phyloP scores from a whole-genome alignment of 2,888 invertebrate genomes.

The Drosophila meridionalis region DNA sequence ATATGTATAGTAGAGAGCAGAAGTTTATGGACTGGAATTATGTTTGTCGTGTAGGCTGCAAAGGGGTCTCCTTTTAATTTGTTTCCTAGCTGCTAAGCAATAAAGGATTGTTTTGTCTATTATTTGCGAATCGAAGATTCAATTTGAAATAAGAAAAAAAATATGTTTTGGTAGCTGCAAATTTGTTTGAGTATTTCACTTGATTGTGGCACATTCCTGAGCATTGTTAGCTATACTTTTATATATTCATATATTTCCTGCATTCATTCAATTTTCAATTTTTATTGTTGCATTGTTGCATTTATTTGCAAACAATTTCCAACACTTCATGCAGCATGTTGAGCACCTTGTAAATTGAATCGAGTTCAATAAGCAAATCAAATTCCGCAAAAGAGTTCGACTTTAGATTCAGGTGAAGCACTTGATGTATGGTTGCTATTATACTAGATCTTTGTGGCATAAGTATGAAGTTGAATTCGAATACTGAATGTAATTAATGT shows the following conservation, averaged over 20 bases:
- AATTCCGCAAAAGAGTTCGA: background rate
- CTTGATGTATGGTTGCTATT: background rate
- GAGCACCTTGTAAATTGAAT: background rate
- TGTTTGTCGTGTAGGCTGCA: too few species aligned
- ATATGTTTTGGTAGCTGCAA: background rate
- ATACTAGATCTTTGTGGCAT: too few species aligned
- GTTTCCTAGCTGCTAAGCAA: background rate
- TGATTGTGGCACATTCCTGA: background rate
- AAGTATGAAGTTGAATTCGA: constrained; percentile 30
- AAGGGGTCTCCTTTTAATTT: background rate
- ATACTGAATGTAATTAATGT: constrained; percentile 63
- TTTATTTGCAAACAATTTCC: background rate
- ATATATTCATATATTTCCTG: constrained; percentile 1
- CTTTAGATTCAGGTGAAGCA: background rate
- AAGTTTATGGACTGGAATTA: background rate
- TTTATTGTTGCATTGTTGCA: background rate
- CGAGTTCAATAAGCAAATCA: background rate
- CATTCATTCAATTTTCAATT: background rate
- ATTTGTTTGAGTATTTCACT: background rate
- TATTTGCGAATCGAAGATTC: background rate
- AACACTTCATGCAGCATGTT: background rate
- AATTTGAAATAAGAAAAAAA: background rate
- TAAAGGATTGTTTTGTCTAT: background rate
- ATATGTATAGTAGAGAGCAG: too few species aligned
- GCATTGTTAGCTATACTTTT: background rate